phyloP scores from a whole-genome alignment of 2,797 vertebrate species.

The Hypotaenidia okinawae region DNA sequence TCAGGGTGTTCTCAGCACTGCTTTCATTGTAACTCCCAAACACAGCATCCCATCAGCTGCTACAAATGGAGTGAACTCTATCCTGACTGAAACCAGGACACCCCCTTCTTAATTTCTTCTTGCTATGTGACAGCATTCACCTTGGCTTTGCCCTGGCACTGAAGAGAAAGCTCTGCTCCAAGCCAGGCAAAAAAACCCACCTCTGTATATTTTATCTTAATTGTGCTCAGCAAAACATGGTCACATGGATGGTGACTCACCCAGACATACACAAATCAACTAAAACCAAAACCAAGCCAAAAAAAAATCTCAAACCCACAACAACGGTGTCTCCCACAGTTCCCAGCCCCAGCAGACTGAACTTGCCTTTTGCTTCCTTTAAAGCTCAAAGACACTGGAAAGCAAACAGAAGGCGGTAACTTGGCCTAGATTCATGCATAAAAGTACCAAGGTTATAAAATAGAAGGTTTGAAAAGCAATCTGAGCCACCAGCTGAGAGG shows the following conservation, averaged over 20 bases:
- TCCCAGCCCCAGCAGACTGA: neutral
- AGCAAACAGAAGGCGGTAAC: conserved; percentile 45
- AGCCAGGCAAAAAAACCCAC: neutral
- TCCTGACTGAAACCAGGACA: too few relatives aligned
- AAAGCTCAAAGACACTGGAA: conserved; percentile 43
- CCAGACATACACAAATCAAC: conserved; percentile 24
- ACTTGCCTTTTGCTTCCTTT: conserved; percentile 65
- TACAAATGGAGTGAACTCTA: too few relatives aligned
- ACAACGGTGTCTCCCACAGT: neutral
- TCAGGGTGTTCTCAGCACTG: too few relatives aligned
- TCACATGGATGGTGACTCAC: conserved; percentile 8
- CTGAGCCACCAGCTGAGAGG: conserved; percentile 67
- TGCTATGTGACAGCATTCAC: neutral
- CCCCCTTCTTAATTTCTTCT: neutral
- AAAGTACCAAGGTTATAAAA: conserved; percentile 68
- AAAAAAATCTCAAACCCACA: neutral
- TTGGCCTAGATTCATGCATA: conserved; percentile 62
- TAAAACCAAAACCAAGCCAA: neutral
- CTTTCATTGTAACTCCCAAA: too few relatives aligned
- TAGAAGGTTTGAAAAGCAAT: conserved; percentile 72
- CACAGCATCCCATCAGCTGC: too few relatives aligned
- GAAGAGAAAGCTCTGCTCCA: neutral
- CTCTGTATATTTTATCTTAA: neutral
- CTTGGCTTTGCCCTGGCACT: neutral
- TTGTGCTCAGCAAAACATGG: neutral